Evolutionary conservation across 2,888 invertebrate genomes (phyloP), one percentile per base, ranked within the genome.

Genomic region (Drosophila flavopinicola): DNA sequence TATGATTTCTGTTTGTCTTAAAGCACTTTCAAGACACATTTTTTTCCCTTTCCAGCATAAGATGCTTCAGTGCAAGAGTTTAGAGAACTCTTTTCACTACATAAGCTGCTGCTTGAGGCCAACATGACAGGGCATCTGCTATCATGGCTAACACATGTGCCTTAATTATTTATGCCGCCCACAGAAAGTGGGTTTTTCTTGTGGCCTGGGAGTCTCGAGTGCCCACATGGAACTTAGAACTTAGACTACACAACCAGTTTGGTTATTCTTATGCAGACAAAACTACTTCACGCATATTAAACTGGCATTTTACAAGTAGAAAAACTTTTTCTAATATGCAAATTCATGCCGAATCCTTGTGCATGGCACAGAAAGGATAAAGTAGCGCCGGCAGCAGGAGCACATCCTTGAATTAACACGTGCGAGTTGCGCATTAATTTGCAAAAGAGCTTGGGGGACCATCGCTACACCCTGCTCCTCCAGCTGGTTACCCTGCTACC

Each of bases 211-310:
- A 7, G 58, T 25, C 30, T 57, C 20, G 42, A 20, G 41, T 56
- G 25, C 37, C 29, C 39, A 53, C 48, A 39, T 27, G 42, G 42
- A 85, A 79, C 63, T 83, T 73, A 64, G 42, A 85, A 79, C 63
- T 83, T 73, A 64, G 85, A 84, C 80, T 57, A 54, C 49, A 56
- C 49, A 56, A 63, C 74, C 68, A 84, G 75, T 78, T 79, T 57
- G 67, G 80, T 68, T 86, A 74, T 87, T 75, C 78, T 71, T 85
- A 71, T 66, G 79, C 68, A 61, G 65, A 63, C 38, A 68, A 75
- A 86, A 82, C 80, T 82, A 87, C 87, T 82, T 87, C 85, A 86
- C 87, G 80, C 80, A 82, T 86, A 82, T 86, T 86, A 87, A 86
- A 75, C 80, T 82, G 85, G 78, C 85, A 86, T 86, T 86, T 80